Base-by-base conservation (phyloP, 92 coral and sea anemone genomes). In the Heliopora coerulea region DNA sequence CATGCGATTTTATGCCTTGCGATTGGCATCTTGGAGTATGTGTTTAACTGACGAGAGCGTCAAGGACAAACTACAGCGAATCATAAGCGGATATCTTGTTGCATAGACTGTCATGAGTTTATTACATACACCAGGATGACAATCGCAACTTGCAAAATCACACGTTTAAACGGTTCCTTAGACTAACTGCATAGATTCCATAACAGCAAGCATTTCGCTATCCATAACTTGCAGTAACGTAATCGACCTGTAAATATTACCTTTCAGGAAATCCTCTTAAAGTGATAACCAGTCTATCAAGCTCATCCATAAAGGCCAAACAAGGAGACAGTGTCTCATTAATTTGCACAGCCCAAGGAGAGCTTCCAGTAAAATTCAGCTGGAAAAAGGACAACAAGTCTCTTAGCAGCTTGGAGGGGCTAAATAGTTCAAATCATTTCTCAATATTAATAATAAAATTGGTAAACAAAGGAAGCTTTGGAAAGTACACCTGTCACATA, bases 331-430 rank as follows among this genome's bases (percentile, higher is more conserved):
- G 31, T 17, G 70, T 64, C 2, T 33, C 33, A 24, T 31, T 64
- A 10, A 48, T 64, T 8, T 64, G 70, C 19, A 49, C 52, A 14
- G 70, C 54, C 48, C 33, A 7, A 64, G 70, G 70, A 3, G 52
- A 64, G 24, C 70, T 28, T 0, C 70, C 70, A 64, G 37, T 64
- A 64, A 20, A 2, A 8, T 64, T 64, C 28, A 64, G 25, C 10
- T 64, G 70, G 70, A 17, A 20, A 24, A 64, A 64, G n/a, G 50
- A 64, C 28, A 8, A 37, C 0, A 39, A 23, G 19, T 33, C 4
- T 13, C 1, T 64, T 20, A 12, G 37, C 10, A 64, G 70, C 4
- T 64, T 34, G 14, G 54, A 23, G 13, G 70, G 37, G 1, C 39
- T 49, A 40, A 5, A 37, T 15, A 64, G 37, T 15, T 49, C 52